These are phyloP conservation scores for Poeciliopsis presidionis DNA, from an alignment of 2,797 vertebrate genomes.

Conservation along the genomic window DNA sequence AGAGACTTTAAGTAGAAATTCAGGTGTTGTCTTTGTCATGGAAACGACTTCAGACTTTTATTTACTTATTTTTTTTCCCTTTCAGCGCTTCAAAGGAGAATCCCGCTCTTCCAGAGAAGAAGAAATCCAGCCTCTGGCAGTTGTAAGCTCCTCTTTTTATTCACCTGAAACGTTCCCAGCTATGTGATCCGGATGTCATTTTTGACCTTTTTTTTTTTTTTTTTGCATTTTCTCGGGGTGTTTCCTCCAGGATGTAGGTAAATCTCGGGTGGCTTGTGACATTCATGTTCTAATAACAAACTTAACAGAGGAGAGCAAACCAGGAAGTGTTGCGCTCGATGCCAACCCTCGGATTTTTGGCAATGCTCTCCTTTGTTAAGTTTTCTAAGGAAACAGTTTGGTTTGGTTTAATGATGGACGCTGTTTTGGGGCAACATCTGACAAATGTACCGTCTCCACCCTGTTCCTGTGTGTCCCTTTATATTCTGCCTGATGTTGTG, in stretches of 20 bases:
- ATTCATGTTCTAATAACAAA: conserved; percentile 47
- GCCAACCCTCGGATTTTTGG: conserved; percentile 9
- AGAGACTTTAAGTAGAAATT: neutral
- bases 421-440: conserved; percentile 40
- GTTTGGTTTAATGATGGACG: conserved; percentile 40
- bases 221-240: conserved; percentile 61
- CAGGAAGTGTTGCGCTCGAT: conserved; percentile 39
- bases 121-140: conserved; percentile 98
- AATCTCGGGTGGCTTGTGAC: conserved; percentile 59
- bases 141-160: conserved; percentile 86
- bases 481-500: conserved; percentile 72
- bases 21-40: neutral
- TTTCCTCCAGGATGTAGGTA: conserved; percentile 85
- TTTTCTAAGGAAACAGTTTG: conserved; percentile 51
- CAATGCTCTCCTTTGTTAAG: conserved; percentile 58
- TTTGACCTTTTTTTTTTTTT: conserved; percentile 49
- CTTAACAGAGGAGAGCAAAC: conserved; percentile 61
- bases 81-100: conserved; percentile 94
- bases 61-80: neutral
- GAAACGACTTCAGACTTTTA: neutral
- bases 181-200: conserved; percentile 36
- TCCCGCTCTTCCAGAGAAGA: conserved; percentile 93
- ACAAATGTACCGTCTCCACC: conserved; percentile 63
- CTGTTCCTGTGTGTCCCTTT: conserved; percentile 68
- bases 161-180: conserved; percentile 11